Percentiles rank a stretch among this genome's conserved stretches.
Conservation (phyloP, 2,888 invertebrate species). For the Pseudococcus jackbeardsleyi region DNA sequence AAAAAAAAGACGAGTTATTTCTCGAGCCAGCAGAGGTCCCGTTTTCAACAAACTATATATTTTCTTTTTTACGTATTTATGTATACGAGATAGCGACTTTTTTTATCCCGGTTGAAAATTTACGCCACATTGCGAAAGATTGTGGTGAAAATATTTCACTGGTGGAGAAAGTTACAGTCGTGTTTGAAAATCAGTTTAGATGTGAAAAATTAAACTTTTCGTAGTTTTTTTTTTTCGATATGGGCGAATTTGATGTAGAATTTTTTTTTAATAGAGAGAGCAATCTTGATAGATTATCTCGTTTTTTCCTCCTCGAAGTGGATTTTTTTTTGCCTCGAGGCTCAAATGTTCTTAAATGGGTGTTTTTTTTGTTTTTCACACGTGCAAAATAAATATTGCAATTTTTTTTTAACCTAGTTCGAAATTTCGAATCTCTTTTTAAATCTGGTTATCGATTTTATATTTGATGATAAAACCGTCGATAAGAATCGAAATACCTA, state of each 20-base stretch:
- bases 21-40: background rate
- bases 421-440: background rate
- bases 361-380: background rate
- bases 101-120: background rate
- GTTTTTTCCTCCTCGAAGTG: background rate
- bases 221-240: background rate
- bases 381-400: background rate
- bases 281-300: background rate
- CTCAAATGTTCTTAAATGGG: background rate
- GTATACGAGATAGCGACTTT: background rate
- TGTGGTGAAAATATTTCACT: background rate
- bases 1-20: background rate
- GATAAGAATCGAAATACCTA: background rate
- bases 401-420: too few relatives aligned
- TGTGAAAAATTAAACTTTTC: background rate
- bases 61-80: background rate
- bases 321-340: background rate
- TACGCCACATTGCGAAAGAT: constrained; percentile 1
- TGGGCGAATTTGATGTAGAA: background rate
- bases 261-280: background rate
- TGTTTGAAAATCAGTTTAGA: background rate
- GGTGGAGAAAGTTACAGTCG: background rate
- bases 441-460: background rate
- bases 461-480: background rate
- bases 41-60: background rate